Evolutionary conservation across 2,888 invertebrate species (phyloP).

Genomic region (Pantelozetes paolii): DNA sequence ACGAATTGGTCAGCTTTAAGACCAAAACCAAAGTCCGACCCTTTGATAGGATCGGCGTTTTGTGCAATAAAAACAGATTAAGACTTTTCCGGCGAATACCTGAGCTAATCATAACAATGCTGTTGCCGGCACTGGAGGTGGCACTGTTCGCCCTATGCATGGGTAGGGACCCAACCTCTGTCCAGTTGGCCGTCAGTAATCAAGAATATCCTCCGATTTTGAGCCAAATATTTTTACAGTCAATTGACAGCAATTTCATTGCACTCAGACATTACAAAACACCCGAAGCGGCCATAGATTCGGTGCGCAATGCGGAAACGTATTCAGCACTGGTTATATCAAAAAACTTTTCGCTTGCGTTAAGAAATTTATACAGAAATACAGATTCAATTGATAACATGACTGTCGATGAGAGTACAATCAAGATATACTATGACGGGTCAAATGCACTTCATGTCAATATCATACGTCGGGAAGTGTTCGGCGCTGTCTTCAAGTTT

Average conservation of each 20-base stretch:
- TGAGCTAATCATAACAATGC: conserved; percentile 46
- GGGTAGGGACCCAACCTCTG: conserved; percentile 50
- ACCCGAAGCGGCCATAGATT: conserved; percentile 41
- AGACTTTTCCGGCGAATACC: conserved; percentile 40
- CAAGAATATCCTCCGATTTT: conserved; percentile 49
- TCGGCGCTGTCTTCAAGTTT: conserved; percentile 39
- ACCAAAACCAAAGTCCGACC: conserved; percentile 26
- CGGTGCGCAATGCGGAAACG: conserved; percentile 40
- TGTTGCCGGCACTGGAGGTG: conserved; percentile 54
- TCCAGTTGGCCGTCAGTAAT: conserved; percentile 53
- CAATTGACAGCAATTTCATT: conserved; percentile 61
- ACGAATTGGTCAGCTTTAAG: conserved; percentile 23
- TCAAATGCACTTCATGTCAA: conserved; percentile 42
- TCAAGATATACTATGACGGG: conserved; percentile 76
- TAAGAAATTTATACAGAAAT: conserved; percentile 13
- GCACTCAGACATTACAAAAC: conserved; percentile 36
- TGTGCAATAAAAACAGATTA: conserved; percentile 39
- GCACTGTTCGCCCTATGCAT: conserved; percentile 54
- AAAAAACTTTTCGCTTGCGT: conserved; percentile 33
- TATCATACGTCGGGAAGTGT: conserved; percentile 40
- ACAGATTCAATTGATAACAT: conserved; percentile 62
- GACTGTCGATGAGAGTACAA: conserved; percentile 77
- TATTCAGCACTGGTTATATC: conserved; percentile 40
- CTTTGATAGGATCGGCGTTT: conserved; percentile 28
- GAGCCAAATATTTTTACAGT: conserved; percentile 57